Evolutionary conservation across 1,140 invertebrate genomes (phyloP).

Genomic region (Heliothis virescens): DNA sequence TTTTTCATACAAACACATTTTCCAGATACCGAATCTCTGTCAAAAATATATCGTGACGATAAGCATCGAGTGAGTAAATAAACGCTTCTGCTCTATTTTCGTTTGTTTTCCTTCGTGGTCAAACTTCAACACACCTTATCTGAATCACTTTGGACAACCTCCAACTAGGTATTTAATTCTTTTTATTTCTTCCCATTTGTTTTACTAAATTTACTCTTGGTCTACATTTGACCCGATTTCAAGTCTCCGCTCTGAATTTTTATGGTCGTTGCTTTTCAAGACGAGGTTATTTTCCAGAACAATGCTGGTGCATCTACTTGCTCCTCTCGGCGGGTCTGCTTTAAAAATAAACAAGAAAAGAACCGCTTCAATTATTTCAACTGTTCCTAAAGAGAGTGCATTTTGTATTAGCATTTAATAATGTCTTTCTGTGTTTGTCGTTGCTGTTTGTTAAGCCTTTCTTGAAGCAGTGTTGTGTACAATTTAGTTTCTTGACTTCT

Average conservation of each 20-base stretch:
- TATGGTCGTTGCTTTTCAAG: conserved; percentile 56
- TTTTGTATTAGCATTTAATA: conserved; percentile 53
- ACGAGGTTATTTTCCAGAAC: conserved; percentile 56
- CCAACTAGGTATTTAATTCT: conserved; percentile 48
- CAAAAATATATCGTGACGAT: conserved; percentile 13
- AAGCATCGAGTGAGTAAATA: conserved; percentile 21
- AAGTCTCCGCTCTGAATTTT: conserved; percentile 51
- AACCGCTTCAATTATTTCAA: conserved; percentile 55
- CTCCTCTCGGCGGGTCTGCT: conserved; percentile 38
- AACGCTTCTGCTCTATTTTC: conserved; percentile 11
- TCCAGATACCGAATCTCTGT: conserved; percentile 9
- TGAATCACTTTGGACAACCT: conserved; percentile 46
- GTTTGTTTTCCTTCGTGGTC: conserved; percentile 44
- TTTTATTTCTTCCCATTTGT: conserved; percentile 39
- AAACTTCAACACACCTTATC: conserved; percentile 48
- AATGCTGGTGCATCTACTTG: conserved; percentile 54
- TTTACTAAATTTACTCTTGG: conserved; percentile 33
- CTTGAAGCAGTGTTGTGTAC: conserved; percentile 23
- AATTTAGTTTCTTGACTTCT: conserved; percentile 37
- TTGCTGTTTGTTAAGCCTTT: conserved; percentile 37
- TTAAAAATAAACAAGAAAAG: conserved; percentile 56
- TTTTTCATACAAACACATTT: not conserved
- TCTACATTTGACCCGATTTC: conserved; percentile 53
- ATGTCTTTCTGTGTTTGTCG: conserved; percentile 47
- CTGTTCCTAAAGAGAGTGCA: conserved; percentile 48